A percentile compares a stretch with the other conserved stretches of the same genome.
Evolutionary conservation across 2,888 invertebrate genomes (phyloP).

Genomic region (Anoncus sp.): DNA sequence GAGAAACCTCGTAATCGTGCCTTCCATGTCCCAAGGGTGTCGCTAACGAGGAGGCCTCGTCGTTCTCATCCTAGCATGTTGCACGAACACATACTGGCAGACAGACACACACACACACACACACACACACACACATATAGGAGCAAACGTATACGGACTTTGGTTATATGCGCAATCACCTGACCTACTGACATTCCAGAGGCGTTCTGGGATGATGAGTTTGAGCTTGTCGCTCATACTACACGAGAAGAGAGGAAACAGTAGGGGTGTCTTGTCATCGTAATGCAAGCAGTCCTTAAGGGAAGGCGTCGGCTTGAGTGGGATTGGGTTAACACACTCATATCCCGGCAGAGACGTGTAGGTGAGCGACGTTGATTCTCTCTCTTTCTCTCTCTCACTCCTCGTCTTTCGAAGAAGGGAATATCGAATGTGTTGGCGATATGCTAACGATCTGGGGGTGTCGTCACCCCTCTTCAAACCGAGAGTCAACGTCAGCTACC

Average conservation of each 20-base stretch:
- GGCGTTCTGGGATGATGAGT: constrained; percentile 61
- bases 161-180: constrained; percentile 70
- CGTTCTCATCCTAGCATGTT: constrained; percentile 52
- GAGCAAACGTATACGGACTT: not conserved
- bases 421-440: constrained; percentile 78
- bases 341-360: constrained; percentile 26
- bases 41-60: constrained; percentile 78
- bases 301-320: constrained; percentile 11
- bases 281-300: constrained; percentile 60
- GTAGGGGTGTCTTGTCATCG: constrained; percentile 35
- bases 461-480: constrained; percentile 64
- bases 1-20: constrained; percentile 41
- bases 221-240: constrained; percentile 18
- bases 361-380: constrained; percentile 32
- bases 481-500: constrained; percentile 1
- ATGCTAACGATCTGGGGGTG: constrained; percentile 77
- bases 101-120: constrained; percentile 37
- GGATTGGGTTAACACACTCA: constrained; percentile 40
- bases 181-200: constrained; percentile 77
- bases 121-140: constrained; percentile 61
- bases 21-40: constrained; percentile 56
- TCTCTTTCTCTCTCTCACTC: not conserved
- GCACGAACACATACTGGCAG: constrained; percentile 44
- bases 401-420: constrained; percentile 69
- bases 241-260: constrained; percentile 47